phyloP scores from a whole-genome alignment of 2,113 vertebrate species.

The Tragelaphus strepsiceros region DNA sequence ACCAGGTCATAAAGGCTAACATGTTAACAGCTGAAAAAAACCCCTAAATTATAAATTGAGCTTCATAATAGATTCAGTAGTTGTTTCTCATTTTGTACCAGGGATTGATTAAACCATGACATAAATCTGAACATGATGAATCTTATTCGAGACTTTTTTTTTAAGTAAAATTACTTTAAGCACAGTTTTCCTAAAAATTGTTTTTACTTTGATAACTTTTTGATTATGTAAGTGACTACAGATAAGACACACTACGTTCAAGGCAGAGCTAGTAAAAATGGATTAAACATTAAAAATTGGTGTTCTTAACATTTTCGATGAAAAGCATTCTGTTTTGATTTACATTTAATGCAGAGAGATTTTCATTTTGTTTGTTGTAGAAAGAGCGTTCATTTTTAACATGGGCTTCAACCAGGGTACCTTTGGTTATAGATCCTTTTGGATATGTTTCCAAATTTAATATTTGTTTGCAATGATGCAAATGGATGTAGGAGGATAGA shows the following conservation, averaged over 20 bases:
- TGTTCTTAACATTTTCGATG: neutral
- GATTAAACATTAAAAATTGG: slow-evolving; percentile 24
- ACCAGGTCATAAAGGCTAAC: neutral
- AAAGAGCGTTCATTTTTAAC: neutral
- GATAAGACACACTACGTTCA: neutral
- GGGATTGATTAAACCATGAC: neutral
- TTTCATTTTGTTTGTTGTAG: slow-evolving; percentile 4
- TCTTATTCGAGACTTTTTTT: neutral
- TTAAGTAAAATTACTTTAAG: neutral
- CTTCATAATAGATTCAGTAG: neutral
- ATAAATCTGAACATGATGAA: neutral
- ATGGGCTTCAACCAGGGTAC: neutral
- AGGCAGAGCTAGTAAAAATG: neutral
- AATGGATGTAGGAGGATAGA: neutral
- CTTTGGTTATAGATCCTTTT: slow-evolving; percentile 5
- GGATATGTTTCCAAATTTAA: neutral
- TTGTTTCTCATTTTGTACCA: neutral
- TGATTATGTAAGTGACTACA: neutral
- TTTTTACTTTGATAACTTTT: slow-evolving; percentile 10
- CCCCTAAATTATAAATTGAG: neutral
- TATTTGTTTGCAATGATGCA: neutral
- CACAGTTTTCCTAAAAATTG: neutral
- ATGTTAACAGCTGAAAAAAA: neutral
- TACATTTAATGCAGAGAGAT: neutral
- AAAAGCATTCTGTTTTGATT: slow-evolving; percentile 1